A percentile compares a stretch with the other conserved stretches of the same genome.
Conservation (phyloP, 2,113 vertebrate species). For the Colistium nudipinnis region DNA sequence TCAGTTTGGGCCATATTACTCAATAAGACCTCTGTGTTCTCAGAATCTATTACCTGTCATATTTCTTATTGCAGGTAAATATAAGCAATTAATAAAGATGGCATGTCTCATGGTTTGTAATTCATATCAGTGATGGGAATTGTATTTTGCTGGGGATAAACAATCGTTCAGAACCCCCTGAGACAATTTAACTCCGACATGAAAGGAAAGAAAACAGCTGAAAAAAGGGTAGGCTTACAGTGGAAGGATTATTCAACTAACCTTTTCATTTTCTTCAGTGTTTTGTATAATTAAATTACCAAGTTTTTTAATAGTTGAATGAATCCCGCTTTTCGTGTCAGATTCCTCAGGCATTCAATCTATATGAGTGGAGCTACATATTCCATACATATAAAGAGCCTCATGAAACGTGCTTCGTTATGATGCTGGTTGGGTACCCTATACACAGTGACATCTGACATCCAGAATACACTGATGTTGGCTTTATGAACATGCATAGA, state of each 20-base stretch:
- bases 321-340: too few relatives aligned
- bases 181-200: not conserved
- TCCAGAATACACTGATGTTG: too few relatives aligned
- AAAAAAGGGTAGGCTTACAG: not conserved
- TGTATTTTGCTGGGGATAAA: not conserved
- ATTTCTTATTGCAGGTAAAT: conserved; percentile 15
- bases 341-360: not conserved
- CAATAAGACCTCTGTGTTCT: conserved; percentile 15
- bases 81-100: conserved; percentile 39
- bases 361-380: not conserved
- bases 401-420: too few relatives aligned
- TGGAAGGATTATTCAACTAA: not conserved
- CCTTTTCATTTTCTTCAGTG: not conserved
- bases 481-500: too few relatives aligned
- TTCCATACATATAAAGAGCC: too few relatives aligned
- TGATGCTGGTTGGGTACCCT: too few relatives aligned
- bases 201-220: not conserved
- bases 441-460: too few relatives aligned
- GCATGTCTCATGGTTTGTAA: conserved; percentile 17
- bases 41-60: conserved; percentile 12
- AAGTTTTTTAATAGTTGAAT: too few relatives aligned
- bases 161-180: not conserved
- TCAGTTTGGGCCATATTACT: conserved; percentile 17
- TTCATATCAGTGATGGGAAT: conserved; percentile 7
- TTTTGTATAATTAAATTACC: not conserved